Evolutionary conservation across 37 sponge, comb jelly and placozoan genomes (phyloP).

Genomic region (Chondrilla cf. caribensis): DNA sequence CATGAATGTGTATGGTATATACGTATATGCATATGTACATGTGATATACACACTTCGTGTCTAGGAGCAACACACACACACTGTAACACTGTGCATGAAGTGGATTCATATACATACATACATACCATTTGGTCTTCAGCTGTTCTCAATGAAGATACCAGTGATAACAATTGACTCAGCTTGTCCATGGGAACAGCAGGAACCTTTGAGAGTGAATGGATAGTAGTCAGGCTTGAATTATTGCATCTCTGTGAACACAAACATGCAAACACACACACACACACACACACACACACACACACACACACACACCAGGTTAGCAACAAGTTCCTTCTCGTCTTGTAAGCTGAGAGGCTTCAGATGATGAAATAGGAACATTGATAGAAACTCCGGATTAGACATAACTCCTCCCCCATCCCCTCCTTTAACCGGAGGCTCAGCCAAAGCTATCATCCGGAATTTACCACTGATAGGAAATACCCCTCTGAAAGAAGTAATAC

Average conservation of each 20-base stretch:
- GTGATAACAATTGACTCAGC: not conserved
- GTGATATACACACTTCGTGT: not conserved
- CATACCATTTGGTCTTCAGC: slow-evolving; percentile 20
- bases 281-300: not conserved
- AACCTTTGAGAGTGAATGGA: slow-evolving; percentile 5
- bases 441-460: slow-evolving; percentile 55
- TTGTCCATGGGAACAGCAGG: not conserved
- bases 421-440: slow-evolving; percentile 25
- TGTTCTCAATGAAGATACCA: not conserved
- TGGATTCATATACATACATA: not conserved
- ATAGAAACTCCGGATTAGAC: slow-evolving; percentile 51
- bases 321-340: slow-evolving; percentile 43
- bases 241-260: too few species aligned
- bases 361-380: slow-evolving; percentile 64
- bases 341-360: slow-evolving; percentile 32
- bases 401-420: not conserved
- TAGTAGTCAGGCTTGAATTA: too few species aligned
- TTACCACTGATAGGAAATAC: slow-evolving; percentile 54
- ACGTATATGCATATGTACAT: not conserved
- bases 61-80: too few species aligned
- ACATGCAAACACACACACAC: too few species aligned
- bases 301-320: slow-evolving; percentile 33
- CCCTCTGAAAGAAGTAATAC: slow-evolving; percentile 11
- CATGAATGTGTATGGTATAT: not conserved
- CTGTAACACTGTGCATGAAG: too few species aligned